Percentiles rank a stretch among this genome's conserved stretches.
phyloP scores from a whole-genome alignment of 2,888 invertebrate species.

The Sphecodes monilicornis region DNA sequence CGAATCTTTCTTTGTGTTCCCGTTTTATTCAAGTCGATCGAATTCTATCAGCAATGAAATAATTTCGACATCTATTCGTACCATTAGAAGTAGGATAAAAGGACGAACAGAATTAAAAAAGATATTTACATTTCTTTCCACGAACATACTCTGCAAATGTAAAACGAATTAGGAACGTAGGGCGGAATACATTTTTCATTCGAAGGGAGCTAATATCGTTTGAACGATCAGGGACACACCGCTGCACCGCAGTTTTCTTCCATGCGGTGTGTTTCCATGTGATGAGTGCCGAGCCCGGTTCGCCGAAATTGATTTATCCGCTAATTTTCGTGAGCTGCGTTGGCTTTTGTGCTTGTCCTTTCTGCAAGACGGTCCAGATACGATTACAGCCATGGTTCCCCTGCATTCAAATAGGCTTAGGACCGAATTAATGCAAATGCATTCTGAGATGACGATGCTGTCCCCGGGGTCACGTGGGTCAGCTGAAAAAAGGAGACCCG shows the following conservation, averaged over 20 bases:
- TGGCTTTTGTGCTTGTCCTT: conserved; percentile 7
- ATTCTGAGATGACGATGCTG: conserved; percentile 47
- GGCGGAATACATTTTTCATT: background rate
- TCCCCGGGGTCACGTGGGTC: conserved; percentile 42
- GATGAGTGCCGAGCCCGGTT: background rate
- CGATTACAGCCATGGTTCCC: conserved; percentile 41
- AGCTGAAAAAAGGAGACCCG: background rate
- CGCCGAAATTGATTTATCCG: conserved; percentile 30
- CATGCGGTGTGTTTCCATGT: background rate
- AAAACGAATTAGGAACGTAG: background rate
- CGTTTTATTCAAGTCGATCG: too few species aligned
- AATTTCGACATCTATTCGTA: background rate
- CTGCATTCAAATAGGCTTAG: conserved; percentile 57
- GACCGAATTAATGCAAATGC: conserved; percentile 69
- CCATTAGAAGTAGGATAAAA: background rate
- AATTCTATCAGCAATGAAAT: background rate
- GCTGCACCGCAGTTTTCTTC: background rate
- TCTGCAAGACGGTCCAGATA: conserved; percentile 37
- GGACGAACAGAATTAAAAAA: background rate
- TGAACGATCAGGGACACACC: background rate
- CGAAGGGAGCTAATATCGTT: background rate
- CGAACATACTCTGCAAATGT: background rate
- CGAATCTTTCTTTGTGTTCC: too few species aligned
- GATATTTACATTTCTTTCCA: background rate
- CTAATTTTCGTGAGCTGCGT: conserved; percentile 23